Percentiles rank a stretch among this genome's conserved stretches.
Conservation (phyloP, 1,140 invertebrate genomes). For the Megalonaias nervosa region DNA sequence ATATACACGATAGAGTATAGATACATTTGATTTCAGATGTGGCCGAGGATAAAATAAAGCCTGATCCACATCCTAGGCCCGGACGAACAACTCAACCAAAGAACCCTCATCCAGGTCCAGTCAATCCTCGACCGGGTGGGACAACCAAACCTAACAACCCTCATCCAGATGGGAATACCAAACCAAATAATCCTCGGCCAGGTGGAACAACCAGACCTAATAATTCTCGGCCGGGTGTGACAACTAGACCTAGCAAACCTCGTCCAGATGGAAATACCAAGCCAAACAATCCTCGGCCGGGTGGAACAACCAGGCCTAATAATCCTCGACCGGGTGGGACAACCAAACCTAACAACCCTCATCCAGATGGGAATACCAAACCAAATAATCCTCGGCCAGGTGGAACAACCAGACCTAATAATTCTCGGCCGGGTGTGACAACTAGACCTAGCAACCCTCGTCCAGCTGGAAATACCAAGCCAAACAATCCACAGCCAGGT, state of each 20-base stretch:
- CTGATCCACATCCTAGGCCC: no score
- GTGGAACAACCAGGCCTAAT: no score
- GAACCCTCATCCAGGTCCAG: no score
- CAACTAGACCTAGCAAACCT: conserved; percentile 5
- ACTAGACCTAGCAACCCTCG: conserved; percentile 17
- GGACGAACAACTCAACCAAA: no score
- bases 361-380: conserved; percentile 7
- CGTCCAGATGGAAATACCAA: no score
- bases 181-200: no score
- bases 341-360: not conserved
- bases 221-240: conserved; percentile 9
- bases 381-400: not conserved
- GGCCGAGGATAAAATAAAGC: conserved; percentile 1
- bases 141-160: no score
- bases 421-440: conserved; percentile 22
- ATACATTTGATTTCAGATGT: not conserved
- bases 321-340: no score
- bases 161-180: no score
- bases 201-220: no score
- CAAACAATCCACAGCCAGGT: not conserved
- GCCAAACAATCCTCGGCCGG: no score
- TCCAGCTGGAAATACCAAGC: conserved; percentile 1
- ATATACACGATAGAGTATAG: not conserved
- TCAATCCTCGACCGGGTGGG: no score
- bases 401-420: conserved; percentile 9